Evolutionary conservation across 2,888 invertebrate species (phyloP).

Genomic region (Ctena decussata): DNA sequence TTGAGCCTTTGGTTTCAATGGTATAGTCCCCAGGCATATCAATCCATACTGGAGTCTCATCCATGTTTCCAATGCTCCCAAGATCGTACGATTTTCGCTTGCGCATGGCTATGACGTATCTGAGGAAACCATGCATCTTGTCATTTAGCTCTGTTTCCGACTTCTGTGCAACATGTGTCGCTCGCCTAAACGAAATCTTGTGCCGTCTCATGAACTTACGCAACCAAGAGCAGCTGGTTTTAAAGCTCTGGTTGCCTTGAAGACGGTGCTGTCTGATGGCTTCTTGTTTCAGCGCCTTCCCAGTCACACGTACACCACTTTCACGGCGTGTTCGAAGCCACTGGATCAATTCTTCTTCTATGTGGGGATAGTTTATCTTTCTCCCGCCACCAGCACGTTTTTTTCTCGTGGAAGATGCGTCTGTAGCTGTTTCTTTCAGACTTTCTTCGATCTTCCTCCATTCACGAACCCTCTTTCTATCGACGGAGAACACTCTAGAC

Average conservation of each 20-base stretch:
- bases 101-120: not conserved
- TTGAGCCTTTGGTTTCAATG: not conserved
- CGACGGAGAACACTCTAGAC: not conserved
- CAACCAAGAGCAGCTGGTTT: not conserved
- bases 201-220: not conserved
- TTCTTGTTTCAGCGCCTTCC: not conserved
- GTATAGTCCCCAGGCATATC: constrained; percentile 6
- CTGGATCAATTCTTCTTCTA: not conserved
- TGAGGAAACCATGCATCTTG: not conserved
- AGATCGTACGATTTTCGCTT: not conserved
- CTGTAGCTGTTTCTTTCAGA: not conserved
- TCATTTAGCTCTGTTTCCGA: not conserved
- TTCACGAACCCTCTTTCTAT: not conserved
- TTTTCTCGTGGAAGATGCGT: not conserved
- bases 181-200: not conserved
- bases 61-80: not conserved
- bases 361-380: not conserved
- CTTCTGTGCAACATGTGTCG: constrained; percentile 8
- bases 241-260: constrained; percentile 2
- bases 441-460: not conserved
- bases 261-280: not conserved
- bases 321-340: not conserved
- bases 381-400: not conserved
- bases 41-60: constrained; percentile 8
- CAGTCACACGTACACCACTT: constrained; percentile 5